phyloP scores from a whole-genome alignment of 2,888 invertebrate genomes.

The Callinectes sapidus region DNA sequence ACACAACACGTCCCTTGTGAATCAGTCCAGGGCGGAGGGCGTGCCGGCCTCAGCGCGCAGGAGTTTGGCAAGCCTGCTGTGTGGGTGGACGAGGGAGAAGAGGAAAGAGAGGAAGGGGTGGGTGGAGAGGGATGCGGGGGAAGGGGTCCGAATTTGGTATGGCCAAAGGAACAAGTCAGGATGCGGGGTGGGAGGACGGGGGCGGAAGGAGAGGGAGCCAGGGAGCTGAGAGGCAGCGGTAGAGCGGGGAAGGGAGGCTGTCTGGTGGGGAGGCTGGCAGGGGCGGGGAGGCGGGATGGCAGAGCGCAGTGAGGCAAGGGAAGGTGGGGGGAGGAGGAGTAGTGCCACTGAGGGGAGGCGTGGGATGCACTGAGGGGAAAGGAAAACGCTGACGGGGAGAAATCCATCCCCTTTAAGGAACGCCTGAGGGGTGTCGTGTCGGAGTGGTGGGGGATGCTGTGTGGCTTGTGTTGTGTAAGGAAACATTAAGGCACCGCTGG shows the following conservation, averaged over 20 bases:
- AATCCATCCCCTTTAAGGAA: constrained; percentile 16
- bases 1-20: not conserved
- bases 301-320: not conserved
- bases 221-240: not conserved
- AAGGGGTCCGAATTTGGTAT: constrained; percentile 8
- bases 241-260: not conserved
- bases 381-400: constrained; percentile 25
- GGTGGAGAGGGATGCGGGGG: not conserved
- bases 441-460: not conserved
- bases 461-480: constrained; percentile 19
- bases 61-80: constrained; percentile 33
- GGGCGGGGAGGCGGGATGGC: not conserved
- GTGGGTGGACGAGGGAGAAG: constrained; percentile 27
- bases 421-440: not conserved
- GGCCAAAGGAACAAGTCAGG: constrained; percentile 2
- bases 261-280: not conserved
- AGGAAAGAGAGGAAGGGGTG: not conserved
- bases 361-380: constrained; percentile 4
- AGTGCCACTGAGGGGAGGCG: not conserved
- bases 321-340: not conserved
- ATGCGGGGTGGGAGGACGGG: not conserved
- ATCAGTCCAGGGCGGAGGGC: not conserved
- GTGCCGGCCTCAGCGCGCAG: not conserved
- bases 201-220: not conserved
- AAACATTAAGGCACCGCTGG: not conserved